phyloP scores from a whole-genome alignment of 2,888 invertebrate species.

The Athetis lepigone region DNA sequence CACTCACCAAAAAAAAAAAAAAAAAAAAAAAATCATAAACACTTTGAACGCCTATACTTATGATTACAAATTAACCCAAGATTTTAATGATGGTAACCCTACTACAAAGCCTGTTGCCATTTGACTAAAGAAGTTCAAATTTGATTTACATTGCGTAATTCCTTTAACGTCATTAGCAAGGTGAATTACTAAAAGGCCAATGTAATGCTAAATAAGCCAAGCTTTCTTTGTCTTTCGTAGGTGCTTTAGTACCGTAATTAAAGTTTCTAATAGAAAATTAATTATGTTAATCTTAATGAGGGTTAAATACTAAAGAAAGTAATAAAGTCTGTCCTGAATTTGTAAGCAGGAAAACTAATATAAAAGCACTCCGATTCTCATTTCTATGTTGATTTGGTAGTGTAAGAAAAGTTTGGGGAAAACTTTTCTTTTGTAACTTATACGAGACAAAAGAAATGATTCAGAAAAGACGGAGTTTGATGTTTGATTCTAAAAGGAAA shows the following conservation, averaged over 20 bases:
- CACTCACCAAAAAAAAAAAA: too few relatives aligned
- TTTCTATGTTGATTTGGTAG: constrained; percentile 28
- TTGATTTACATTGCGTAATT: constrained; percentile 30
- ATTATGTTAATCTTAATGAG: constrained; percentile 32
- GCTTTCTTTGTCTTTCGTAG: constrained; percentile 22
- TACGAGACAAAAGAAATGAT: background rate
- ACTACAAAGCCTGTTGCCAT: constrained; percentile 23
- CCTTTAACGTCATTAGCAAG: constrained; percentile 9
- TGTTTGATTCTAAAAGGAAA: background rate
- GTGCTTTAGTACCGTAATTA: constrained; percentile 27
- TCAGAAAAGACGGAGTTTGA: background rate
- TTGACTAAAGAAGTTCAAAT: constrained; percentile 34
- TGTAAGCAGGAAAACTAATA: constrained; percentile 21
- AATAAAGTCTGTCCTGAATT: constrained; percentile 29
- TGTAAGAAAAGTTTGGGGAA: constrained; percentile 6
- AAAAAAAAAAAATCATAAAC: too few relatives aligned
- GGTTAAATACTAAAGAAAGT: constrained; percentile 1
- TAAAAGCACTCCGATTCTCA: constrained; percentile 11
- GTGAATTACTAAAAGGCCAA: constrained; percentile 16
- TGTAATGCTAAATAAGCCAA: constrained; percentile 32
- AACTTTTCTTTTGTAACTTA: background rate
- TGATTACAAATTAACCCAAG: background rate
- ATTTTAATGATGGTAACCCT: constrained; percentile 19
- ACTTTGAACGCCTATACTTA: too few relatives aligned
- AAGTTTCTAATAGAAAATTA: constrained; percentile 31